Conservation (phyloP, 2,113 vertebrate genomes). For the Scomber scombrus region DNA sequence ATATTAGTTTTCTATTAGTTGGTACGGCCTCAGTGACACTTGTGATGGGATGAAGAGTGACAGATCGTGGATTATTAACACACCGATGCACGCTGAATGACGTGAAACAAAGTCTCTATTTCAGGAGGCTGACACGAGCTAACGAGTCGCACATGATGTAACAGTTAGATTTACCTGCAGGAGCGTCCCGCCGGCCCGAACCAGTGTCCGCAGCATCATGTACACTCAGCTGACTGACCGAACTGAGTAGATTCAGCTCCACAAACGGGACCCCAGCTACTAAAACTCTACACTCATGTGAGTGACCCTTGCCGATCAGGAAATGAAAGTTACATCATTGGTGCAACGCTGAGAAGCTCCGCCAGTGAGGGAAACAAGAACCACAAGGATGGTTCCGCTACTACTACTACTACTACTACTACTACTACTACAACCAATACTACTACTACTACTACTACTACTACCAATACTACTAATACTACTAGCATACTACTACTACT, state of each 20-base stretch:
- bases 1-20: too few relatives aligned
- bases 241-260: neutral
- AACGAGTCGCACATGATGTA: neutral
- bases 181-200: conserved; percentile 75
- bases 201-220: conserved; percentile 81
- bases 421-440: neutral
- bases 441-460: too few relatives aligned
- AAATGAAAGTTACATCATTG: conserved; percentile 76
- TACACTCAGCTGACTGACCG: rapidly evolving
- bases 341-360: conserved; percentile 55
- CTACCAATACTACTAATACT: too few relatives aligned
- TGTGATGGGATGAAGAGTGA: neutral
- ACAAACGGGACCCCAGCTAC: neutral
- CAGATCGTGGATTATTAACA: conserved; percentile 6
- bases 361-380: neutral
- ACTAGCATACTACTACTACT: too few relatives aligned
- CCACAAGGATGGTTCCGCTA: conserved; percentile 31
- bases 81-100: conserved; percentile 27
- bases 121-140: neutral
- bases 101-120: neutral
- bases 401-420: neutral
- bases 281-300: conserved; percentile 38
- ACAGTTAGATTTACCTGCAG: conserved; percentile 73
- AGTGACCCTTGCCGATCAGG: conserved; percentile 69
- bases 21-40: neutral